Conservation (phyloP, 1,140 invertebrate genomes). For the Muscidifurax raptorellus region DNA sequence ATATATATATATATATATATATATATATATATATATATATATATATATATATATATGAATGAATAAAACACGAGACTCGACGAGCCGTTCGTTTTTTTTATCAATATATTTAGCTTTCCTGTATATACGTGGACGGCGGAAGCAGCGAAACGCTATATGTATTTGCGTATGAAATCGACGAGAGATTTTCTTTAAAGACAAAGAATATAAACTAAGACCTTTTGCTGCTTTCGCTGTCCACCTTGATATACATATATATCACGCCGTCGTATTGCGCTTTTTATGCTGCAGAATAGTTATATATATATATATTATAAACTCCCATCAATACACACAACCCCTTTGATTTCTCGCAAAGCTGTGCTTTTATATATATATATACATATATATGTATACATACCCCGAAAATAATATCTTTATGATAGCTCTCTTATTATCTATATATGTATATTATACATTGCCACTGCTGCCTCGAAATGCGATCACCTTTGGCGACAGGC, state of each 20-base stretch:
- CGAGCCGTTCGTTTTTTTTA: conserved; percentile 4
- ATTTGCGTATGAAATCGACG: neutral
- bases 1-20: too few species aligned
- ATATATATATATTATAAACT: conserved; percentile 1
- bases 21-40: neutral
- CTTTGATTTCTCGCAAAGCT: conserved; percentile 34
- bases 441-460: neutral
- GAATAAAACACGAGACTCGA: conserved; percentile 16
- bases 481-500: conserved; percentile 20
- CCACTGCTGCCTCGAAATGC: conserved; percentile 12
- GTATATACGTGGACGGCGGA: neutral
- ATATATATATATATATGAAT: conserved; percentile 3
- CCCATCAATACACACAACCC: conserved; percentile 1
- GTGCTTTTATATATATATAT: conserved; percentile 22
- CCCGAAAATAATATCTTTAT: conserved; percentile 14
- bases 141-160: conserved; percentile 1
- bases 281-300: conserved; percentile 16
- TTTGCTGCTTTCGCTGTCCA: conserved; percentile 14
- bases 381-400: neutral
- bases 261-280: conserved; percentile 21
- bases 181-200: neutral
- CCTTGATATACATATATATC: neutral
- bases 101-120: conserved; percentile 26
- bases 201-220: neutral
- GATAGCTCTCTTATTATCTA: neutral